Base-by-base conservation (phyloP, 1,140 invertebrate genomes). In the Asbolus verrucosus region DNA sequence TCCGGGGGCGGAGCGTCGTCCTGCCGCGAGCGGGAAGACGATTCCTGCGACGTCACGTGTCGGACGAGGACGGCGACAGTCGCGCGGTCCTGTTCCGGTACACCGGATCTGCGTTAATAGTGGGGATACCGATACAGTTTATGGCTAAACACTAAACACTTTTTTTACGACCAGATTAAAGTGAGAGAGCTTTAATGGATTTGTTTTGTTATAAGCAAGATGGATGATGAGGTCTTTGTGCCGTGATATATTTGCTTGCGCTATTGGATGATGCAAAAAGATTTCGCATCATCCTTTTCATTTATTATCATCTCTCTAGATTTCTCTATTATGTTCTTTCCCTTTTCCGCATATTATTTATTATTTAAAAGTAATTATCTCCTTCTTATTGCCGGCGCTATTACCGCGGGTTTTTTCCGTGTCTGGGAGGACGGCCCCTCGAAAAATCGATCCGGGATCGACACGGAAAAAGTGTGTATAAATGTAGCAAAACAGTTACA, bases 131-230 rank as follows among this genome's bases (percentile, higher is more conserved):
- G 77, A 79, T 79, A 79, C 78, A 78, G 74, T 79, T 79, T 79
- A 79, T 77, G 78, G 77, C 76, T 77, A 79, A 79, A 78, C 78
- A 75, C 76, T 79, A 77, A 79, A 79, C 78, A 78, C 72, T 79
- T 79, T 79, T 78, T 79, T 79, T 77, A 77, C 67, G 74, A 74
- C 66, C 72, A 71, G 78, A 78, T 79, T 77, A 77, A 76, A 77
- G 78, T 69, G 78, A 79, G 78, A 79, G 71, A 70, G 76, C 73
- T 76, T 78, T 77, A 79, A 76, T 78, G 73, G 78, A 79, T 79
- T 79, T 79, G 78, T 78, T 78, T 79, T 72, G 50, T 72, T 70
- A 66, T 73, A 77, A 79, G 75, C 62, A 76, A 73, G 76, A 78
- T 68, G 43, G 74, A 76, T 76, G 73, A 72, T 43, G 69, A 30